Evolutionary conservation across 2,888 invertebrate genomes (phyloP).

Genomic region (Macrosiphum euphorbiae): DNA sequence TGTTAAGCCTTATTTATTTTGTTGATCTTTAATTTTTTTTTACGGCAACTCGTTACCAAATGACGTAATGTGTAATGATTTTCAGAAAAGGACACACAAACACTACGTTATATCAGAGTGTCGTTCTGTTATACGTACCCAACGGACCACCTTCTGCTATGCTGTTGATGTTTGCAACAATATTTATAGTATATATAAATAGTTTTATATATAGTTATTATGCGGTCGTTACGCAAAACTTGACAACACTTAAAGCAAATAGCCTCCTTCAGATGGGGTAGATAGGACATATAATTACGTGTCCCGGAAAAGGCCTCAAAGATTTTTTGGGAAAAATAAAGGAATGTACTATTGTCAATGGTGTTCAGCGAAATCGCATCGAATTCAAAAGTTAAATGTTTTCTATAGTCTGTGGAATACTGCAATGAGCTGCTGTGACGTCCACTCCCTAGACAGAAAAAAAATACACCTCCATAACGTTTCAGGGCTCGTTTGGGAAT

Average conservation of each 20-base stretch:
- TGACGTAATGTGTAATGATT: no score
- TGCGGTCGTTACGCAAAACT: neutral
- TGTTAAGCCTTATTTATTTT: neutral
- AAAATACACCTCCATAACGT: neutral
- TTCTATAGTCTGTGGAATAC: neutral
- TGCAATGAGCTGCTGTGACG: neutral
- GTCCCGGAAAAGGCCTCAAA: neutral
- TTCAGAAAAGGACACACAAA: neutral
- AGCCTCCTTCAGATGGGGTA: neutral
- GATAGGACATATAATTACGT: neutral
- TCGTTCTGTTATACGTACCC: neutral
- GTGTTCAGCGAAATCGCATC: neutral
- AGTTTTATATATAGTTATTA: no score
- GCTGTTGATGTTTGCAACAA: neutral
- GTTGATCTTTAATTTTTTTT: no score
- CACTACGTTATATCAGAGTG: neutral
- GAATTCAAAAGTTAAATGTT: neutral
- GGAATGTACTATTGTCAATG: no score
- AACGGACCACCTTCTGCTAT: neutral
- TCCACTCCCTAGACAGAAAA: neutral
- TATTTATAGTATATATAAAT: no score
- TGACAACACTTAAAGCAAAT: neutral
- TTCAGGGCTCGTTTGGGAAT: neutral
- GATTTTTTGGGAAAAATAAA: neutral
- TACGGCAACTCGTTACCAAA: no score